Evolutionary conservation across 2,113 vertebrate genomes (phyloP).

Genomic region (Acanthisitta chloris): DNA sequence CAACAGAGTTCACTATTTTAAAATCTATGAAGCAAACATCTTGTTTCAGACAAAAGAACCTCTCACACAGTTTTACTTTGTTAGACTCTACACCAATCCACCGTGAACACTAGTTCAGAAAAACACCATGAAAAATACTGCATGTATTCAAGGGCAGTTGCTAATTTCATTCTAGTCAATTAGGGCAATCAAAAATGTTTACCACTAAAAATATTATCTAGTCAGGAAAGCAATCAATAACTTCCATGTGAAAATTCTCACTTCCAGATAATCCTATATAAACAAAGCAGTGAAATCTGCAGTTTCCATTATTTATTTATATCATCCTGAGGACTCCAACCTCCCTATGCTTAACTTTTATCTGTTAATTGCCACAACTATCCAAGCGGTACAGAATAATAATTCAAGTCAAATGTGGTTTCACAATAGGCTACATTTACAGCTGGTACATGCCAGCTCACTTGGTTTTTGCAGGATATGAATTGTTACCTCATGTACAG

Average conservation of each 20-base stretch:
- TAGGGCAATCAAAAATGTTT: background rate
- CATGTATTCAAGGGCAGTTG: background rate
- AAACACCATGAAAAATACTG: background rate
- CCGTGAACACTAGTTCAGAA: background rate
- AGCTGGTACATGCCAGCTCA: background rate
- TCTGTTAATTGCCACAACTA: background rate
- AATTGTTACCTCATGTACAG: background rate
- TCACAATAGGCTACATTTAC: background rate
- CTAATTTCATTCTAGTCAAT: background rate
- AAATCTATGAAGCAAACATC: background rate
- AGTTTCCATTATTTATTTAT: background rate
- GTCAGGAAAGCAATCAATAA: background rate
- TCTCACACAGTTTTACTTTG: background rate
- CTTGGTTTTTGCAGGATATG: background rate
- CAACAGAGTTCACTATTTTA: background rate
- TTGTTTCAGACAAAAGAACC: background rate
- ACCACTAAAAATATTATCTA: background rate
- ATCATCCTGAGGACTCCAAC: background rate
- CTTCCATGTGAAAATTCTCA: background rate
- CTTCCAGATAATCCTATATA: background rate
- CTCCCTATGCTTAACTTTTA: background rate
- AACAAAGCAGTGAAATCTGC: background rate
- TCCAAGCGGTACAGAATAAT: background rate
- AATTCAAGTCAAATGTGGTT: background rate
- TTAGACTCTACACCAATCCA: background rate